A percentile compares a stretch with the other conserved stretches of the same genome.
These are phyloP conservation scores for Allacma fusca DNA, from an alignment of 2,888 invertebrate genomes.

Conservation along the genomic window DNA sequence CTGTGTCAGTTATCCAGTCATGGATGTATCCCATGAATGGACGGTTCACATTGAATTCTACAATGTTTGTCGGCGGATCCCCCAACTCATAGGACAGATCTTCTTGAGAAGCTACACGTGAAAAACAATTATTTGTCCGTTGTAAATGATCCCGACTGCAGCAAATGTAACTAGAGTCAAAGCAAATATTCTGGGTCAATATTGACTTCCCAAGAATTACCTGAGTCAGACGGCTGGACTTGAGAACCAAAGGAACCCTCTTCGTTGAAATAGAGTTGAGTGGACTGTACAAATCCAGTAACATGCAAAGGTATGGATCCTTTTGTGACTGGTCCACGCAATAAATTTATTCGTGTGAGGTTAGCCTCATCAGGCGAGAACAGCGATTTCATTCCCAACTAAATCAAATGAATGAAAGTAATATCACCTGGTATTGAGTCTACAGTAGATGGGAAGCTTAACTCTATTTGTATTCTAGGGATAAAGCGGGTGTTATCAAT, in stretches of 20 bases:
- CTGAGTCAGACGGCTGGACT: not conserved
- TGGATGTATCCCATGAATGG: conserved; percentile 75
- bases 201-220: not conserved
- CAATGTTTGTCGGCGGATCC: not conserved
- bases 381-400: conserved; percentile 34
- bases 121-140: not conserved
- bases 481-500: too few relatives aligned
- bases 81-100: not conserved
- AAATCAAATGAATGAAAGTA: not conserved
- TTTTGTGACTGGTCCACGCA: not conserved
- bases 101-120: not conserved
- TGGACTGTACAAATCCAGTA: conserved; percentile 31
- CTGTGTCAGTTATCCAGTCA: conserved; percentile 68
- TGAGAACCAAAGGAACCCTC: conserved; percentile 12
- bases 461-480: too few relatives aligned
- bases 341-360: conserved; percentile 20
- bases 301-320: conserved; percentile 34
- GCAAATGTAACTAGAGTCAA: not conserved
- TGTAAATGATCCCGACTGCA: not conserved
- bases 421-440: too few relatives aligned
- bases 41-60: conserved; percentile 66
- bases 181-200: not conserved
- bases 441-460: too few relatives aligned
- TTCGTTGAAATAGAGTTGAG: conserved; percentile 27
- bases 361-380: conserved; percentile 31